Evolutionary conservation across 1,140 invertebrate species (phyloP), one percentile per base, ranked within the genome.

Genomic region (Sitodiplosis mosellana): DNA sequence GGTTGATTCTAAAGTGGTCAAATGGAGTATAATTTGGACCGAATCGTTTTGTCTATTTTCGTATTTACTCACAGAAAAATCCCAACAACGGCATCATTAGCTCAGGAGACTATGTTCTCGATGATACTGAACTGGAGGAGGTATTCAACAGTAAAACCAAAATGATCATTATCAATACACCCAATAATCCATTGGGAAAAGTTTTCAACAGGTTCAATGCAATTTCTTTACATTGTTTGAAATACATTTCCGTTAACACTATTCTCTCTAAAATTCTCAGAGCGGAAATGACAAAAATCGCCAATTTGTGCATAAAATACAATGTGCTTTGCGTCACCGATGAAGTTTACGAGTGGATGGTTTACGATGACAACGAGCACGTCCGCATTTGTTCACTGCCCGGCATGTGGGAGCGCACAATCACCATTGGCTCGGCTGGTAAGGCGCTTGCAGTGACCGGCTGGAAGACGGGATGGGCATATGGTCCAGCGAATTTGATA

Each of bases 311-410:
- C 57, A 87, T 85, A 56, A 92, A 97, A 61, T 81, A 89, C 74
- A 82, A 99, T 65, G 80, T 85, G 6, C 66, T 98, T 6, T 91
- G 89, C 48, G 69, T 99, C 18, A 82, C 88, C 7, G 94, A 99
- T 69, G 95, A 99, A 67, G 95, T 99, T 1, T 99, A 99, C 54
- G 94, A 99, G 67, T 97, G 91, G 87, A 76, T 99, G 55, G 82
- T 91, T 17, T 98, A 87, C 60, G 75, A 85, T 58, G 82, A 82
- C 1, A 69, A 77, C 40, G 72, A 90, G 60, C 94, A 97, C 67
- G 76, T 93, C 49, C 74, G 90, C 59, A 94, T 96, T 50, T 84
- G 84, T n/a, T 83, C 87, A 0, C 61, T 98, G 10, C 91, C 94
- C 14, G 90, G 72, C 5, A 99, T 99, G 95, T 99, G 88, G 81